Conservation (phyloP, 1,140 invertebrate genomes). For the Tetramorium simillimum region DNA sequence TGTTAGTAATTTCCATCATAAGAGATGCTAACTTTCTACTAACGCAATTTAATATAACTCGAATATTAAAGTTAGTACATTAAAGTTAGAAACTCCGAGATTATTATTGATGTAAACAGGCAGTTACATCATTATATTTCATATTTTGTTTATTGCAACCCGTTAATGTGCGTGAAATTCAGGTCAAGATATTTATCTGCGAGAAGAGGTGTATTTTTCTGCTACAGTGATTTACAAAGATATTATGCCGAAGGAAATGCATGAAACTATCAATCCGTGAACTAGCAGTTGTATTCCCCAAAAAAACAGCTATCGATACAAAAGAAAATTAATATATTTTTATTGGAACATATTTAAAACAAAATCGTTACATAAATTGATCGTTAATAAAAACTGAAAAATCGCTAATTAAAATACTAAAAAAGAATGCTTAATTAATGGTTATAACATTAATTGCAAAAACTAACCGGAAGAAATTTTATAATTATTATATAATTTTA, state of each 20-base stretch:
- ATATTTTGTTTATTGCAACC: constrained; percentile 20
- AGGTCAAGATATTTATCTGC: constrained; percentile 9
- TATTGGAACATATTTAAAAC: background rate
- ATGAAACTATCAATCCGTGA: background rate
- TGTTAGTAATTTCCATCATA: background rate
- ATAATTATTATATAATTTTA: background rate
- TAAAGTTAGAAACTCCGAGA: background rate
- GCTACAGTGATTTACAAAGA: background rate
- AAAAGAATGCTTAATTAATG: background rate
- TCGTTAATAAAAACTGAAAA: background rate
- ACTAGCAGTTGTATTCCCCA: background rate
- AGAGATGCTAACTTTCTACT: background rate
- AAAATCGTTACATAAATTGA: background rate
- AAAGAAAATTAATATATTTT: background rate
- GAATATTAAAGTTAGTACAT: background rate
- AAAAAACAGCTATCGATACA: background rate
- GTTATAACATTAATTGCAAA: background rate
- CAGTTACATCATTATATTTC: constrained; percentile 6
- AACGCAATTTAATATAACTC: background rate
- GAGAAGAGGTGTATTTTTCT: background rate
- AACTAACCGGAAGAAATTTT: background rate
- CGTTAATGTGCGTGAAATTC: background rate
- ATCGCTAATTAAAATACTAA: background rate
- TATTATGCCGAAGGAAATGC: background rate
- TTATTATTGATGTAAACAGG: constrained; percentile 9